Conservation (phyloP, 2,888 invertebrate species). For the Epistrophe grossulariae region DNA sequence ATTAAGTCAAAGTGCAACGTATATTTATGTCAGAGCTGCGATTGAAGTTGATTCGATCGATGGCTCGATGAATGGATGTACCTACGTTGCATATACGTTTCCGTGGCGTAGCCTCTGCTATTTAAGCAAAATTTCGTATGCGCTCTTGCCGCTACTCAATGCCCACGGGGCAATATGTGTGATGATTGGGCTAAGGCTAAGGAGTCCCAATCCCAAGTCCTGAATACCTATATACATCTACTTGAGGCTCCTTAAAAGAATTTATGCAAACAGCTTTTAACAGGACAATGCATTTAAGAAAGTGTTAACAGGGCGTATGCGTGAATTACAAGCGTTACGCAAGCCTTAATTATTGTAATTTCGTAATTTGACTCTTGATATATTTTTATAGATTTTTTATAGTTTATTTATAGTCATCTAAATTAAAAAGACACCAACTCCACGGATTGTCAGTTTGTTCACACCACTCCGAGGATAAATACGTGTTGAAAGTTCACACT, state of each 20-base stretch:
- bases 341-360: constrained; percentile 84
- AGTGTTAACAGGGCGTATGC: constrained; percentile 76
- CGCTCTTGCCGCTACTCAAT: constrained; percentile 61
- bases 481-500: background rate
- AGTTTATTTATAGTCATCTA: constrained; percentile 8
- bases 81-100: constrained; percentile 30
- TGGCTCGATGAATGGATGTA: constrained; percentile 63
- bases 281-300: constrained; percentile 72
- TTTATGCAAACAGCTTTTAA: constrained; percentile 72
- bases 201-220: constrained; percentile 50
- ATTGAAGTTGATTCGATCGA: constrained; percentile 75
- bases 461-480: background rate
- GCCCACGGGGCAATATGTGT: constrained; percentile 73
- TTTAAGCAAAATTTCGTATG: constrained; percentile 72
- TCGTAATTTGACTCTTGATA: constrained; percentile 62
- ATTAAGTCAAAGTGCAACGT: constrained; percentile 80
- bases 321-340: constrained; percentile 81
- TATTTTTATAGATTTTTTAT: constrained; percentile 11
- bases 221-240: constrained; percentile 9
- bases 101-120: constrained; percentile 55
- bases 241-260: constrained; percentile 58
- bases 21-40: constrained; percentile 80
- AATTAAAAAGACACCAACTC: background rate
- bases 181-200: constrained; percentile 67
- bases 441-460: background rate